phyloP scores from a whole-genome alignment of 2,888 invertebrate species.

The Baccha elongata region DNA sequence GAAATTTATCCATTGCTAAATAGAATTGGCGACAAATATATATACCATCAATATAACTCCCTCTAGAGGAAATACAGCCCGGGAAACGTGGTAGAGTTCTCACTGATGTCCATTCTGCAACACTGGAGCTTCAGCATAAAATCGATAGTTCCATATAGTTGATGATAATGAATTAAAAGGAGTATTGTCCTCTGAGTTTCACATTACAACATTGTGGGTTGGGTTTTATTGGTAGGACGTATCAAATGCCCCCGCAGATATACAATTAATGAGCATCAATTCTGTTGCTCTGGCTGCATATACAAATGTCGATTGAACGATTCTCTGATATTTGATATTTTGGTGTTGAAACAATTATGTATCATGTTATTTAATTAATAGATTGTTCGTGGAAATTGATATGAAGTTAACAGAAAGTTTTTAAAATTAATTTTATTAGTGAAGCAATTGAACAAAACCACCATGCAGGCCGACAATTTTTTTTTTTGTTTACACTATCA shows the following conservation, averaged over 20 bases:
- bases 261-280: conserved; percentile 26
- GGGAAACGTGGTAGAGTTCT: conserved; percentile 12
- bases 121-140: neutral
- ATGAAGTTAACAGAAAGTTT: too few relatives aligned
- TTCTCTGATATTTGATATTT: neutral
- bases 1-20: conserved; percentile 31
- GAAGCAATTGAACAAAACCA: too few relatives aligned
- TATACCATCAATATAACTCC: too few relatives aligned
- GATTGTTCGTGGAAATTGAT: too few relatives aligned
- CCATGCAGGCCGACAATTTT: too few relatives aligned
- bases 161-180: conserved; percentile 30
- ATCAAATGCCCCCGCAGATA: conserved; percentile 3
- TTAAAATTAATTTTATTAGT: too few relatives aligned
- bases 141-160: conserved; percentile 32
- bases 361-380: neutral
- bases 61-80: conserved; percentile 11
- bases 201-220: neutral
- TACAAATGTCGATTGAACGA: neutral
- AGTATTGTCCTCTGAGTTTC: conserved; percentile 7
- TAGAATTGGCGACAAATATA: conserved; percentile 36
- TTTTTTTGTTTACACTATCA: too few relatives aligned
- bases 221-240: neutral
- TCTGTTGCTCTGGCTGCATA: neutral
- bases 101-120: conserved; percentile 22
- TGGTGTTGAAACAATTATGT: neutral